Conservation (phyloP, 2,113 vertebrate genomes). For the Holacanthus passer region DNA sequence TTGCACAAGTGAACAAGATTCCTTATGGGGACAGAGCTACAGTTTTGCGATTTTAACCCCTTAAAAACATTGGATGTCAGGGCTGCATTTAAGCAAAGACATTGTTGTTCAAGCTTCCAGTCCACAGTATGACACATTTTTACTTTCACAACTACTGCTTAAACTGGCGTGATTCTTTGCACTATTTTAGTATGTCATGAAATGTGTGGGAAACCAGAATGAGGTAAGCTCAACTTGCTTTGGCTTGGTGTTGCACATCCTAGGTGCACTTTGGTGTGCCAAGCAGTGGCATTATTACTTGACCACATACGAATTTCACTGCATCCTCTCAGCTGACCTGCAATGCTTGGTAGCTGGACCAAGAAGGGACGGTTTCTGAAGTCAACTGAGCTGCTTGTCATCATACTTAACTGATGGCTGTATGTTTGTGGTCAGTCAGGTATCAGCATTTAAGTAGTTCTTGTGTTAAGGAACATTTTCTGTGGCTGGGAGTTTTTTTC, state of each 20-base stretch:
- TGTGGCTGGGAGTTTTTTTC: slow-evolving; percentile 1
- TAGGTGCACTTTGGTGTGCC: background rate
- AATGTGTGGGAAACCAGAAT: background rate
- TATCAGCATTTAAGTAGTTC: background rate
- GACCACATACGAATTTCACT: background rate
- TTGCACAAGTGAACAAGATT: too few relatives aligned
- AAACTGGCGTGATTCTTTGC: too few relatives aligned
- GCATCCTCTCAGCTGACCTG: background rate
- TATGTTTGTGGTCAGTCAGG: background rate
- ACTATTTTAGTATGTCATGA: background rate
- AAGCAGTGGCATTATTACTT: background rate
- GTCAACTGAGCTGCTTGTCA: background rate
- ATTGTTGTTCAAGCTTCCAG: background rate
- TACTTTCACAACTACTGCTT: background rate
- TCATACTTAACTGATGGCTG: background rate
- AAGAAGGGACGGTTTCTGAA: background rate
- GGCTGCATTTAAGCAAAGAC: background rate
- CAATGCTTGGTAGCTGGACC: background rate
- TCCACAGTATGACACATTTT: background rate
- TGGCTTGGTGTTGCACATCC: background rate
- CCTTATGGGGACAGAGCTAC: too few relatives aligned
- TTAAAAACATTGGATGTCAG: too few relatives aligned
- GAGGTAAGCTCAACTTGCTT: slow-evolving; percentile 5
- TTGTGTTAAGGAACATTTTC: background rate
- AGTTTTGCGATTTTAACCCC: too few relatives aligned